A percentile compares a stretch with the other conserved stretches of the same genome.
Conservation (phyloP, 2,113 vertebrate genomes). For the Xiphophorus couchianus region DNA sequence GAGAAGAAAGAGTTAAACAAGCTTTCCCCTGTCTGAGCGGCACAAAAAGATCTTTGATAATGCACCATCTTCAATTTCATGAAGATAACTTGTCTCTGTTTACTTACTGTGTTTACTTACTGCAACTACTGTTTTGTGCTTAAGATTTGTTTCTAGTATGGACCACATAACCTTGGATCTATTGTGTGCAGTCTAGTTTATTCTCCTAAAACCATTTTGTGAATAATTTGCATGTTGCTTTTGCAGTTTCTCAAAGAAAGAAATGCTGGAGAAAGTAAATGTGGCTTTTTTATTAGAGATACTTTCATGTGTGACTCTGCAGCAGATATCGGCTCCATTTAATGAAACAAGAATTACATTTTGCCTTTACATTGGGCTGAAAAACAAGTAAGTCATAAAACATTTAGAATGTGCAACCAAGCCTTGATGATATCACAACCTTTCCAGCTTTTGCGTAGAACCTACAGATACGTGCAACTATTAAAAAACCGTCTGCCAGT, state of each 20-base stretch:
- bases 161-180: not conserved
- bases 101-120: not conserved
- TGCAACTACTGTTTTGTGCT: not conserved
- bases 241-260: too few relatives aligned
- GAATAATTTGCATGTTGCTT: not conserved
- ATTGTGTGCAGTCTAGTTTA: not conserved
- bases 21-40: not conserved
- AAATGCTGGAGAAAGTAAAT: too few relatives aligned
- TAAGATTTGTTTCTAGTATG: not conserved
- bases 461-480: not conserved
- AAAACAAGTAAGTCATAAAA: not conserved
- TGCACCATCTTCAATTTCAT: not conserved
- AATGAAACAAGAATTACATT: too few relatives aligned
- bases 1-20: not conserved
- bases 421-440: too few relatives aligned
- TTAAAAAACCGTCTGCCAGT: not conserved
- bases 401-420: not conserved
- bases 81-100: not conserved
- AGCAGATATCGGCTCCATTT: too few relatives aligned
- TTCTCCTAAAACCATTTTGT: not conserved
- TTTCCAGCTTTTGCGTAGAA: not conserved
- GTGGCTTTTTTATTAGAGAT: too few relatives aligned
- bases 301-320: too few relatives aligned
- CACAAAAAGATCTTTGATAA: too few relatives aligned
- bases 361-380: too few relatives aligned